Conservation (phyloP, 1,140 invertebrate species). For the Bombus consobrinus region DNA sequence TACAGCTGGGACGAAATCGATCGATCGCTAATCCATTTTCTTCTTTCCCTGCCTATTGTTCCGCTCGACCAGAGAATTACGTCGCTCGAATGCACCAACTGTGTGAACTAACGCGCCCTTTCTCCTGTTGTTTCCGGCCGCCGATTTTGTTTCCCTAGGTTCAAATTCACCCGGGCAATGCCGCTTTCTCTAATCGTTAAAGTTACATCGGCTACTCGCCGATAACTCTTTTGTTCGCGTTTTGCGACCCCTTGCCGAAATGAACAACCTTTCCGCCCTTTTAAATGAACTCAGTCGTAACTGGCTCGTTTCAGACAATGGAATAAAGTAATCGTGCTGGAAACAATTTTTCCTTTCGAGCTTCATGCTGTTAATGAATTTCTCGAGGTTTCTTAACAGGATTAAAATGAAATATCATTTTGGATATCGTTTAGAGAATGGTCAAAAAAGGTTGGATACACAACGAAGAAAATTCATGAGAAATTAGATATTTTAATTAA, state of each 20-base stretch:
- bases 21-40: slow-evolving; percentile 50
- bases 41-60: slow-evolving; percentile 5
- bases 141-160: neutral
- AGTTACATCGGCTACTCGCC: neutral
- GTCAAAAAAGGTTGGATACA: neutral
- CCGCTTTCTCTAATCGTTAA: neutral
- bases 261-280: neutral
- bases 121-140: neutral
- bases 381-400: neutral
- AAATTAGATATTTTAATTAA: neutral
- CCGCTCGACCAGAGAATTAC: neutral
- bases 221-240: neutral
- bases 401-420: neutral
- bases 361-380: neutral
- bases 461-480: neutral
- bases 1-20: slow-evolving; percentile 28
- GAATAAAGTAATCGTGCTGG: neutral
- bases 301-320: slow-evolving; percentile 1
- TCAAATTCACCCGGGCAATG: neutral
- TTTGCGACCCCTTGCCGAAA: neutral
- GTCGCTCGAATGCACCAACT: neutral
- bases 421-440: neutral
- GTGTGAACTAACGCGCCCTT: slow-evolving; percentile 18
- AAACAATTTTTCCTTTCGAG: neutral
- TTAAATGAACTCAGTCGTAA: slow-evolving; percentile 2